Conservation (phyloP, 2,113 vertebrate species). For the Myiagra hebetior region DNA sequence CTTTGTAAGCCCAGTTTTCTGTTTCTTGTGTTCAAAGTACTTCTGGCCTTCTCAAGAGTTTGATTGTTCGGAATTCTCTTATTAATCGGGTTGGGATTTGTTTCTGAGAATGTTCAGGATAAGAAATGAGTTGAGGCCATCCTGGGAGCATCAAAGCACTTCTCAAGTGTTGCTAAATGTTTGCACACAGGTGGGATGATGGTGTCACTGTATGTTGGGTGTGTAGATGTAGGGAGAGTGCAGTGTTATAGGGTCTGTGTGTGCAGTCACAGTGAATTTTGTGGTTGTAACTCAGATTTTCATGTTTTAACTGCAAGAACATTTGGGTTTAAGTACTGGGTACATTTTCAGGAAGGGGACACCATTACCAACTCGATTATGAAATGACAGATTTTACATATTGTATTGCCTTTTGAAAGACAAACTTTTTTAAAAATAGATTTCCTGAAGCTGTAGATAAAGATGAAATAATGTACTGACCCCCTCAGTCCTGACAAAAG, state of each 20-base stretch:
- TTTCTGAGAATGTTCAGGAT: background rate
- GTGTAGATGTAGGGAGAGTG: background rate
- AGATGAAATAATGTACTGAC: background rate
- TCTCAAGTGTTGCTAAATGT: background rate
- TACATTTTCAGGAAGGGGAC: background rate
- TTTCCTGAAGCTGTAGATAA: background rate
- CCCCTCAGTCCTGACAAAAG: background rate
- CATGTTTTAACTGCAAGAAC: background rate
- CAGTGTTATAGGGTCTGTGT: background rate
- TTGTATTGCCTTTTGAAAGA: background rate
- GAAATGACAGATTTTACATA: background rate
- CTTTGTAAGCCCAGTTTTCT: conserved; percentile 71
- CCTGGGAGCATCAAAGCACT: background rate
- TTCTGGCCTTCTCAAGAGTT: background rate
- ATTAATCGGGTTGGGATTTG: background rate
- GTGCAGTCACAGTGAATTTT: background rate
- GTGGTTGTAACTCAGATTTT: background rate
- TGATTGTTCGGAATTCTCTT: background rate
- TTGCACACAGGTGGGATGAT: background rate
- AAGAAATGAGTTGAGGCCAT: background rate
- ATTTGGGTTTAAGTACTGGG: background rate
- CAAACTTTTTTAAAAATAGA: background rate
- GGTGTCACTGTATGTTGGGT: background rate
- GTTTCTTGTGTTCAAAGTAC: background rate
- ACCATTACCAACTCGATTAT: background rate